Base-by-base conservation (phyloP, 2,797 vertebrate genomes). In the Syncerus caffer region DNA sequence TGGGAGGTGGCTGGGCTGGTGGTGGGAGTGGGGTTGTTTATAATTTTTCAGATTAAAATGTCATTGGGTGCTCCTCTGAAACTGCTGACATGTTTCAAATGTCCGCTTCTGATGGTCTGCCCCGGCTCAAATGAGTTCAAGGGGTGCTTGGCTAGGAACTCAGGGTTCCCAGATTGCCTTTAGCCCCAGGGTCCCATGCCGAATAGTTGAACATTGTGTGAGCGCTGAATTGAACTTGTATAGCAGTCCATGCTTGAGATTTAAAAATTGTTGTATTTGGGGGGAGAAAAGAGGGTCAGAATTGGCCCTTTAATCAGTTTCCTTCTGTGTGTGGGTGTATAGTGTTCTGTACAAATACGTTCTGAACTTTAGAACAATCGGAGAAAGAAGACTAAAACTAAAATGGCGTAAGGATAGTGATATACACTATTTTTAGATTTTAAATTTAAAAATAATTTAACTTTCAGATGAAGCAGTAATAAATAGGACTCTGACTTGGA, bases 1-100 rank as follows among this genome's bases (percentile, higher is more conserved):
- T 25, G 0, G 89, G 98, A 91, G 86, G 94, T 97, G 96, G 96
- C 95, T 15, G n/a, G 94, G 94, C 89, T 57, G 38, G 57, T 96
- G 87, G 98, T 97, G 97, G 98, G 97, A 97, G 98, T 83, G 67
- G 55, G 53, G 67, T 71, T 98, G 97, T 98, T 98, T 97, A 90
- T 97, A 93, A 95, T 98, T 95, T 97, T 98, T 97, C 97, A 98
- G 97, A 98, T 96, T 97, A 95, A 98, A 98, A 98, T 98, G 98
- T 98, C 98, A 97, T 74, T 94, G 96, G 96, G 96, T 91, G 76
- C 84, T 62, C 67, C 93, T 90, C 96, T 84, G 85, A 94, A 97
- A 97, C 95, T 97, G 97, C 97, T 98, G 97, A 98, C 95, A 16
- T 93, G 93, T 84, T 94, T 97, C 85, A 51, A 93, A 93, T 51